Base-by-base conservation (phyloP, 2,797 vertebrate species). In the Balearica regulorum region DNA sequence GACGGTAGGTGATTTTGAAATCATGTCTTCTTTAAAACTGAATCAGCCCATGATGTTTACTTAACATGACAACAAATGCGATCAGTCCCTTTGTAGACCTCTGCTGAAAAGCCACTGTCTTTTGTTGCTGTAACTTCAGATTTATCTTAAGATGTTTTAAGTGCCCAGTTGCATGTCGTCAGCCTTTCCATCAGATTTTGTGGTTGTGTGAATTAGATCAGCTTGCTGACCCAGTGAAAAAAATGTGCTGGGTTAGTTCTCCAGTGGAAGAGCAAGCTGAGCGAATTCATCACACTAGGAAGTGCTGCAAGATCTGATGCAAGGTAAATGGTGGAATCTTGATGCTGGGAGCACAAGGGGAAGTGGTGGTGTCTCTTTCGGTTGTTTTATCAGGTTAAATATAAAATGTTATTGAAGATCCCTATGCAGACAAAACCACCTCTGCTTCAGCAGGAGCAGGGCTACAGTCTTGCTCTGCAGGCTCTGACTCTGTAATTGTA, bases 1-100 rank as follows among this genome's bases (percentile, higher is more conserved):
- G 72, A 94, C 54, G 98, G 98, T 98, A 97, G 57, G 98, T 92
- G 57, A 17, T 33, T 93, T 95, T 82, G 48, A 55, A 72, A 91
- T 55, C 9, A 19, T 28, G 9, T 80, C 31, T 46, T 77, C 65
- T 87, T 92, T 81, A 89, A 83, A 89, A 91, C 46, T 46, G 9
- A 75, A 22, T 53, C 51, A 89, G 39, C n/a, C 51, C 9, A 12
- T 51, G 17, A 55, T 72, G 54, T 44, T 93, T 90, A 62, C 53
- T 70, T 79, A 53, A 48, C 19, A 12, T 25, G 54, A 39, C 18
- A 60, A 64, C 43, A 92, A 90, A 79, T 54, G 49, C 41, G 48
- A 2, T 35, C 39, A 58, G 18, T 79, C 5, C 26, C 7, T 57
- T 46, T 53, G 14, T 26, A 92, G 49, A 31, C 14, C 49, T 24